Percentiles rank a stretch among this genome's conserved stretches.
Evolutionary conservation across 2,113 vertebrate genomes (phyloP).

Genomic region (Forbesichthys papilliferus): DNA sequence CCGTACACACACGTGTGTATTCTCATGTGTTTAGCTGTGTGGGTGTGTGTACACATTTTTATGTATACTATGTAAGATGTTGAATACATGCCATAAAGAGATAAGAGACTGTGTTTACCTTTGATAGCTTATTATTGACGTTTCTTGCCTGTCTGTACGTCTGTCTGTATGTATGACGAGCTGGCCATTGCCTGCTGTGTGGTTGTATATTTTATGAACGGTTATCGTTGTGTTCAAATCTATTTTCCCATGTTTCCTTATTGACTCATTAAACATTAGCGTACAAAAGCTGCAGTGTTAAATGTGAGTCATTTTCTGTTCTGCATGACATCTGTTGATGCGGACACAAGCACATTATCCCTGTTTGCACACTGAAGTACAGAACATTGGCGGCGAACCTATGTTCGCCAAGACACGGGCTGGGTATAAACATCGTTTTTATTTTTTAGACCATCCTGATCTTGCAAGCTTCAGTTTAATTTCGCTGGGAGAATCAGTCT

Average conservation of each 20-base stretch:
- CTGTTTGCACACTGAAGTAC: too few species aligned
- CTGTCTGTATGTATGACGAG: constrained; percentile 12
- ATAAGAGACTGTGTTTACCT: constrained; percentile 19
- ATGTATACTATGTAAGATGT: constrained; percentile 4
- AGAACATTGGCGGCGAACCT: too few species aligned
- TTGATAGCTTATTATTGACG: constrained; percentile 8
- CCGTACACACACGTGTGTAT: not conserved
- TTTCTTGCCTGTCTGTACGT: constrained; percentile 8
- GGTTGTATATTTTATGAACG: constrained; percentile 7
- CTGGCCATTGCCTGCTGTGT: constrained; percentile 3
- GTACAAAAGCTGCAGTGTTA: not conserved
- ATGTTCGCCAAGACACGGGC: too few species aligned
- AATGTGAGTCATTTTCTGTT: too few species aligned
- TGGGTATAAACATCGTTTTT: too few species aligned
- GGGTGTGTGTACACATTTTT: not conserved
- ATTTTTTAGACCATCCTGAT: too few species aligned
- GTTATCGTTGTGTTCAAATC: constrained; percentile 27
- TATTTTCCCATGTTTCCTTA: constrained; percentile 25
- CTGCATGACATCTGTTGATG: too few species aligned
- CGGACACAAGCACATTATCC: too few species aligned
- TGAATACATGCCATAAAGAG: constrained; percentile 16
- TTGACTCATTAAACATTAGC: constrained; percentile 26
- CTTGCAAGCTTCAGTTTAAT: too few species aligned
- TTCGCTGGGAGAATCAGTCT: too few species aligned
- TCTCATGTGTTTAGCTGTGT: not conserved